phyloP scores from a whole-genome alignment of 2,888 invertebrate species.

The Cheilosia vulpina region DNA sequence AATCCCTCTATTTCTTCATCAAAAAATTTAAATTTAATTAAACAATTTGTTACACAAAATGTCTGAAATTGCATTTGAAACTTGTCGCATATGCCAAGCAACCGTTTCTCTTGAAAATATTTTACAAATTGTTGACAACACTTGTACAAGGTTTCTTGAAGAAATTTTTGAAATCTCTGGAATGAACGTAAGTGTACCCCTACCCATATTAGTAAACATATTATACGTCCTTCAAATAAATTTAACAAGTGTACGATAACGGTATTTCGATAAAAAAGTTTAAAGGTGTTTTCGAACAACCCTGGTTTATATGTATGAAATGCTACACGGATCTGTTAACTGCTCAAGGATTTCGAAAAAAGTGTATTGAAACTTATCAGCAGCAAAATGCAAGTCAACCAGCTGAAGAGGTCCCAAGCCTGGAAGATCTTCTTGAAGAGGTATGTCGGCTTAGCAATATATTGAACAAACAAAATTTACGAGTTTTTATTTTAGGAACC shows the following conservation, averaged over 20 bases:
- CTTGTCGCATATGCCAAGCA: constrained; percentile 35
- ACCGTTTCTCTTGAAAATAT: constrained; percentile 32
- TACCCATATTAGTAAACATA: background rate
- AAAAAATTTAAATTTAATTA: background rate
- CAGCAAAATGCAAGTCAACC: background rate
- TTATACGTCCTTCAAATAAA: no score
- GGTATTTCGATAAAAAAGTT: constrained; percentile 17
- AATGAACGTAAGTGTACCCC: constrained; percentile 26
- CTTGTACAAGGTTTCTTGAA: constrained; percentile 35
- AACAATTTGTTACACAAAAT: constrained; percentile 9
- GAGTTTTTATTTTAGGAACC: no score
- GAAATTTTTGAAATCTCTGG: constrained; percentile 50
- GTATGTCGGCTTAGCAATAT: background rate
- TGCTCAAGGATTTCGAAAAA: constrained; percentile 49
- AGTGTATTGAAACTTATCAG: constrained; percentile 33
- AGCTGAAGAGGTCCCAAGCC: background rate
- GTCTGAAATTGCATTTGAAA: constrained; percentile 22
- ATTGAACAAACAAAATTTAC: no score
- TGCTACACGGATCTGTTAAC: constrained; percentile 42
- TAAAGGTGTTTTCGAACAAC: constrained; percentile 53
- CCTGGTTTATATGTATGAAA: constrained; percentile 55
- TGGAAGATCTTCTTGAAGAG: background rate
- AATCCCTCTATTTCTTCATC: background rate
- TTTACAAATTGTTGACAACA: constrained; percentile 48
- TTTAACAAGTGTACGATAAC: no score